phyloP scores from a whole-genome alignment of 2,888 invertebrate genomes.

The Epistrophe grossulariae region DNA sequence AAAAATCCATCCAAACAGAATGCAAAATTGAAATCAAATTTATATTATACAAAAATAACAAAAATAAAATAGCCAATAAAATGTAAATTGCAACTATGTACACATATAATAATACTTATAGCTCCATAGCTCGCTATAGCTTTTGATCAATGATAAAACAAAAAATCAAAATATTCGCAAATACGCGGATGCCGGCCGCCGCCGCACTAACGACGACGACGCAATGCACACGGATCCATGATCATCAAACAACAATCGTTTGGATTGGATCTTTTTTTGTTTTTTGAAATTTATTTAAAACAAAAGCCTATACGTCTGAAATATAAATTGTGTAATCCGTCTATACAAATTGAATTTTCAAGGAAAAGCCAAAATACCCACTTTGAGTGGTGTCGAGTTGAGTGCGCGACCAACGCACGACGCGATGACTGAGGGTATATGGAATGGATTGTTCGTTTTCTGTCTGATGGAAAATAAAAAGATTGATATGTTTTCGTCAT shows the following conservation, averaged over 20 bases:
- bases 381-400: not conserved
- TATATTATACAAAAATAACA: not conserved
- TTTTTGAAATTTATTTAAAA: conserved; percentile 56
- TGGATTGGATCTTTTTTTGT: conserved; percentile 35
- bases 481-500: conserved; percentile 41
- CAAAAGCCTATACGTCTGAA: conserved; percentile 46
- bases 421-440: not conserved
- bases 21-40: not conserved
- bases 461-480: conserved; percentile 23
- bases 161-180: not conserved
- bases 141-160: conserved; percentile 1
- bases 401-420: no score
- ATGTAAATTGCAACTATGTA: conserved; percentile 17
- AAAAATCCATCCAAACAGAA: not conserved
- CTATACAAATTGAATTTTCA: conserved; percentile 44
- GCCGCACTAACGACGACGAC: not conserved
- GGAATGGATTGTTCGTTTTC: not conserved
- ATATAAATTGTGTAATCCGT: conserved; percentile 50
- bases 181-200: not conserved
- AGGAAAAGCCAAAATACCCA: conserved; percentile 42
- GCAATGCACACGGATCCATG: conserved; percentile 20
- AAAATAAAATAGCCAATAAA: conserved; percentile 1
- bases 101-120: not conserved
- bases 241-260: conserved; percentile 33
- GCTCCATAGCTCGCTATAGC: not conserved